Evolutionary conservation across 2,797 vertebrate species (phyloP).

Genomic region (Aviceda leuphotes): DNA sequence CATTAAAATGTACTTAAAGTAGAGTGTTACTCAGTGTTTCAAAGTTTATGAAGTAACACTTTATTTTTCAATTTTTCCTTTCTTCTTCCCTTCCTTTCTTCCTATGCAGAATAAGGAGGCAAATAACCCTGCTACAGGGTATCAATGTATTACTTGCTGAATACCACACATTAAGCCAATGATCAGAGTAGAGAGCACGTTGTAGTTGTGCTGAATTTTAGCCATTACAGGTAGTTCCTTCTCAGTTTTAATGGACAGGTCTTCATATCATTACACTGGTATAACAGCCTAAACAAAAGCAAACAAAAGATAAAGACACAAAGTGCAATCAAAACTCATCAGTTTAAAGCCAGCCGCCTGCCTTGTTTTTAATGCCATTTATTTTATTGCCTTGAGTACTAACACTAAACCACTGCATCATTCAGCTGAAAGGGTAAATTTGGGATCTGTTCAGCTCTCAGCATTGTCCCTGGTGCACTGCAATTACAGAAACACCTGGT

Average conservation of each 20-base stretch:
- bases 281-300: neutral
- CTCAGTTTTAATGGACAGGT: neutral
- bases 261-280: neutral
- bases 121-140: neutral
- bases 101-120: neutral
- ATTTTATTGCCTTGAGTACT: slow-evolving; percentile 1
- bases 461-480: neutral
- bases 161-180: neutral
- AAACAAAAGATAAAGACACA: slow-evolving; percentile 33
- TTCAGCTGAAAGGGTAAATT: slow-evolving; percentile 8
- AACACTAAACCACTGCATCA: neutral
- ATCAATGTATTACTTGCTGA: neutral
- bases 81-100: neutral
- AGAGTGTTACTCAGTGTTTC: neutral
- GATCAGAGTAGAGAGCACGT: rapidly evolving
- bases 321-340: slow-evolving; percentile 1
- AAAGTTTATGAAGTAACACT: neutral
- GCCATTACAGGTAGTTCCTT: neutral
- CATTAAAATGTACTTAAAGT: neutral
- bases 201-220: neutral
- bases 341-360: neutral
- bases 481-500: slow-evolving; percentile 56
- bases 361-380: neutral
- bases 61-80: neutral
- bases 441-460: neutral